Evolutionary conservation across 37 sponge, comb jelly and placozoan species (phyloP).

Genomic region (Chondrilla cf. caribensis): DNA sequence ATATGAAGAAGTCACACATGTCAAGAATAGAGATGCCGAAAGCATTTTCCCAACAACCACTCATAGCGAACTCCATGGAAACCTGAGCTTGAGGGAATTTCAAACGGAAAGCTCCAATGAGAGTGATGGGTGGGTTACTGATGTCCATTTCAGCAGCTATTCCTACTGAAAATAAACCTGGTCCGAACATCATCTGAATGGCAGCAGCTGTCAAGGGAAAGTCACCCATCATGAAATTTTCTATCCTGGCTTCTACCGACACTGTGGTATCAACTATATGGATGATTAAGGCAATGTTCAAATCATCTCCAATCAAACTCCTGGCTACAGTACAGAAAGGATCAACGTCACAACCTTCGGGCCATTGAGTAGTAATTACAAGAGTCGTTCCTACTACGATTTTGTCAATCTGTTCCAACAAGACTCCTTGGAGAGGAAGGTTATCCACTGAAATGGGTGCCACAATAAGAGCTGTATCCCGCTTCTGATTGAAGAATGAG

Average conservation of each 20-base stretch:
- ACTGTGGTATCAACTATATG: not conserved
- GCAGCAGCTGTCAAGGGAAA: conserved; percentile 2
- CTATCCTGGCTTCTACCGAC: not conserved
- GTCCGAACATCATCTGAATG: conserved; percentile 7
- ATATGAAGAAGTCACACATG: conserved; percentile 7
- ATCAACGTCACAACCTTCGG: not conserved
- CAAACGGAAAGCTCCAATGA: not conserved
- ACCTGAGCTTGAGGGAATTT: not conserved
- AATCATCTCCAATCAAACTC: conserved; percentile 4
- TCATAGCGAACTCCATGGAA: conserved; percentile 9
- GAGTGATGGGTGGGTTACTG: conserved; percentile 11
- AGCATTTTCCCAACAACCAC: conserved; percentile 30
- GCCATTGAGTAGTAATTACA: not conserved
- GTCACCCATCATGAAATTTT: not conserved
- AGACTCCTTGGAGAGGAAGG: not conserved
- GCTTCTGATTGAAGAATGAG: not conserved
- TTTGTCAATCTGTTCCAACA: not conserved
- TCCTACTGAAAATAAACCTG: not conserved
- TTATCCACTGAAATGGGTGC: not conserved
- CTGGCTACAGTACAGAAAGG: conserved; percentile 3
- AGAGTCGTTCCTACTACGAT: not conserved
- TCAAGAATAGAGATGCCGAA: not conserved
- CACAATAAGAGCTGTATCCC: not conserved
- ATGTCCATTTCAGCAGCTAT: conserved; percentile 17
- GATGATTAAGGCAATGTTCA: not conserved